Percentiles rank a stretch among this genome's conserved stretches.
Evolutionary conservation across 2,113 vertebrate species (phyloP).

Genomic region (Trogon surrucura): DNA sequence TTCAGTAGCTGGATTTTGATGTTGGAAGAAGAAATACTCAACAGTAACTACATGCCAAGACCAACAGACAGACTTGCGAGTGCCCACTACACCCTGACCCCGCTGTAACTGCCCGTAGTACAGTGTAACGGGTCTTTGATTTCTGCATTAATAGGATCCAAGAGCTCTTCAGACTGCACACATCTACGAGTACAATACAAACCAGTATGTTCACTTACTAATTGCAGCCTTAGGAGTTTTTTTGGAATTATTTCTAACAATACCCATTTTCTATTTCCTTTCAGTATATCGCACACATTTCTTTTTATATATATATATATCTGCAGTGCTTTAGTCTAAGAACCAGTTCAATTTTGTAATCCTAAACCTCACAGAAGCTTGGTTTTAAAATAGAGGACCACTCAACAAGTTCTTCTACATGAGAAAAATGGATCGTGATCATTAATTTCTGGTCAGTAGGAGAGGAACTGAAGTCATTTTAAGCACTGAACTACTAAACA

Average conservation of each 20-base stretch:
- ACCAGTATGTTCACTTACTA: neutral
- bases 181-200: neutral
- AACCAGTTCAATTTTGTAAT: neutral
- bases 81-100: neutral
- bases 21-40: neutral
- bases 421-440: fast-evolving
- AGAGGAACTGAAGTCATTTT: neutral
- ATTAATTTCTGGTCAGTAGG: neutral
- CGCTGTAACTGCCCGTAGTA: fast-evolving
- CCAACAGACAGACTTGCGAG: fast-evolving
- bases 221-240: fast-evolving
- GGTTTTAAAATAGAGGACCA: neutral
- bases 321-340: too few species aligned
- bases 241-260: neutral
- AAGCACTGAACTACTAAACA: neutral
- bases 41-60: neutral
- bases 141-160: neutral
- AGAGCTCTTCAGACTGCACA: neutral
- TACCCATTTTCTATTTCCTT: neutral
- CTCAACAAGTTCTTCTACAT: neutral
- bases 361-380: neutral
- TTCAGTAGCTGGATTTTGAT: neutral
- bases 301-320: neutral
- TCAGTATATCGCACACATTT: neutral
- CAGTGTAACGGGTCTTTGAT: fast-evolving